phyloP scores from a whole-genome alignment of 1,140 invertebrate species.

The Ridgeia piscesae region DNA sequence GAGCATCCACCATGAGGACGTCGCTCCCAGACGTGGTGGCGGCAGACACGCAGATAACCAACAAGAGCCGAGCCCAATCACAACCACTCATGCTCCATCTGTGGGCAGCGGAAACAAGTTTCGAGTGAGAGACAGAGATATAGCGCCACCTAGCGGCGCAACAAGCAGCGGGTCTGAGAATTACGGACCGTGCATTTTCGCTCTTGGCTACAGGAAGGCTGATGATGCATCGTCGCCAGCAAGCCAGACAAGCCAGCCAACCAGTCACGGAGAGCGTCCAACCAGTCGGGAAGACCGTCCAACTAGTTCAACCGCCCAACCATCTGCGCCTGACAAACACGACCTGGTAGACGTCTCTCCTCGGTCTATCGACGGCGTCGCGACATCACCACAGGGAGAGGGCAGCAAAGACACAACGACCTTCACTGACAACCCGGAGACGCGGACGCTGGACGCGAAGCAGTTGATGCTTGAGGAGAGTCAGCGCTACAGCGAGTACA shows the following conservation, averaged over 20 bases:
- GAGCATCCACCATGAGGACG: not conserved
- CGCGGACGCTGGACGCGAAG: conserved; percentile 19
- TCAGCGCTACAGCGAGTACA: conserved; percentile 16
- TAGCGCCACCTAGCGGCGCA: not conserved
- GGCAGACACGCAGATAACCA: not conserved
- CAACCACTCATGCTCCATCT: not conserved
- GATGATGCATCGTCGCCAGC: not conserved
- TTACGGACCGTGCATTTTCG: not conserved
- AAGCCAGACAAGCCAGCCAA: not conserved
- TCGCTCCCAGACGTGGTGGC: not conserved
- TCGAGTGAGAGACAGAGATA: not conserved
- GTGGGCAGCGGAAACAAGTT: not conserved
- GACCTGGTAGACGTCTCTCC: not conserved
- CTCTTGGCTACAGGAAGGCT: not conserved
- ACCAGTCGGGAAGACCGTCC: not conserved
- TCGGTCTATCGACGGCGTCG: not conserved
- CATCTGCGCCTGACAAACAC: not conserved
- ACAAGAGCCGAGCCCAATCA: not conserved
- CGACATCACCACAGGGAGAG: not conserved
- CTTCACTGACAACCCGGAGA: not conserved
- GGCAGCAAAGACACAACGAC: not conserved
- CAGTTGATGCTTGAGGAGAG: conserved; percentile 18
- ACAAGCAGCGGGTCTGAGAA: not conserved
- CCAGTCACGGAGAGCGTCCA: not conserved
- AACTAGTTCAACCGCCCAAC: too few species aligned